phyloP scores from a whole-genome alignment of 2,113 vertebrate genomes.

The Equus quagga region DNA sequence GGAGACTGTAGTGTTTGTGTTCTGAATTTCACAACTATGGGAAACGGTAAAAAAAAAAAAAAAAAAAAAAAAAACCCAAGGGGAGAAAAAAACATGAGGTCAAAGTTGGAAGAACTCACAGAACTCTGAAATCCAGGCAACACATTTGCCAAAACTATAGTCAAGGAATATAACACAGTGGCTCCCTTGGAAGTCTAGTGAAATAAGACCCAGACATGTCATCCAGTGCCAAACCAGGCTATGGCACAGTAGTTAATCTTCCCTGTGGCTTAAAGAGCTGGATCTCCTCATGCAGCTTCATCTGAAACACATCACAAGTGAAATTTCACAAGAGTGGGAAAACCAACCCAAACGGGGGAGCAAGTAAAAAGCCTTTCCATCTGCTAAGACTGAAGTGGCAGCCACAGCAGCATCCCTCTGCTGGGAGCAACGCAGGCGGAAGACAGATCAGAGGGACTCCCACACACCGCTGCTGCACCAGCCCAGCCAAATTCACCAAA shows the following conservation, averaged over 20 bases:
- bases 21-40: not conserved
- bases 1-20: not conserved
- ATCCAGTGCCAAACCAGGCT: not conserved
- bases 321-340: not conserved
- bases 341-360: not conserved
- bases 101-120: not conserved
- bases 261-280: not conserved
- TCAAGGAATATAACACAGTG: not conserved
- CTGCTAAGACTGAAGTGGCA: not conserved
- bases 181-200: not conserved
- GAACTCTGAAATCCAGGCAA: not conserved
- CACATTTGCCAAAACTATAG: not conserved
- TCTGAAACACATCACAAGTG: not conserved
- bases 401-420: not conserved
- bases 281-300: not conserved
- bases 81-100: not conserved
- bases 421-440: fast-evolving
- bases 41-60: not conserved
- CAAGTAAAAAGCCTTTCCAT: not conserved
- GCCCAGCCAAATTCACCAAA: not conserved
- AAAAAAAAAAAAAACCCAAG: not conserved
- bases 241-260: not conserved
- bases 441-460: not conserved
- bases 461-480: not conserved
- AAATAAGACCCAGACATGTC: not conserved